Base-by-base conservation (phyloP, 2,113 vertebrate species). In the Paramormyrops kingsleyae region DNA sequence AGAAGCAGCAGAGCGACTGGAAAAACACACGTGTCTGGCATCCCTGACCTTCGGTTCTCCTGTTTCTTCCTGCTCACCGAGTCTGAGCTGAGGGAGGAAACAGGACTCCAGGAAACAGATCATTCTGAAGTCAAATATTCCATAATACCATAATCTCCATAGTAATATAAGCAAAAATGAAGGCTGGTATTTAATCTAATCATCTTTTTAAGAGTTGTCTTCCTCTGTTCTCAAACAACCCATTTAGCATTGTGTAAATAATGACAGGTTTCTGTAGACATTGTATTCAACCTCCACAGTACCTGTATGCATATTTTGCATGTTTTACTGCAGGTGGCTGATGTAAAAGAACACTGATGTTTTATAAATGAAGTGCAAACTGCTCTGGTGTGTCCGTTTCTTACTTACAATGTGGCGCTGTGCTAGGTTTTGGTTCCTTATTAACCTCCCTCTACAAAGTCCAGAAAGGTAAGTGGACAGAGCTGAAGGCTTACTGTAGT, bases 21-120 rank as follows among this genome's bases (percentile, higher is more conserved):
- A 95, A 95, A 95, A 91, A 94, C 83, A 94, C 92, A 93, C 89
- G 89, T 91, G 90, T 89, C 89, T 90, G 87, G 59, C 70, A 93
- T 90, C 91, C 85, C 87, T 92, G 91, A 93, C 93, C 93, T 93
- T 85, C 88, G 84, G 53, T 39, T 92, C 91, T 92, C 89, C 88
- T 89, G 92, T 92, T 93, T 91, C 92, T 90, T 91, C 90, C 91
- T 91, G 89, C 27, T 90, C 62, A 59, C 83, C 39, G 12, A 83
- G 77, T 56, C 89, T 88, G 91, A 39, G 84, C 89, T 52, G 66
- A 90, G 90, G 90, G 83, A 91, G 90, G 91, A 91, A 93, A 93
- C 90, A 53, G 3, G 89, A 92, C 83, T 80, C 90, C 44, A 50
- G 83, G 62, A 53, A 88, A 53, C 53, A 86, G 91, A 59, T 87